Base-by-base conservation (phyloP, 2,113 vertebrate species). In the Gallinago media region DNA sequence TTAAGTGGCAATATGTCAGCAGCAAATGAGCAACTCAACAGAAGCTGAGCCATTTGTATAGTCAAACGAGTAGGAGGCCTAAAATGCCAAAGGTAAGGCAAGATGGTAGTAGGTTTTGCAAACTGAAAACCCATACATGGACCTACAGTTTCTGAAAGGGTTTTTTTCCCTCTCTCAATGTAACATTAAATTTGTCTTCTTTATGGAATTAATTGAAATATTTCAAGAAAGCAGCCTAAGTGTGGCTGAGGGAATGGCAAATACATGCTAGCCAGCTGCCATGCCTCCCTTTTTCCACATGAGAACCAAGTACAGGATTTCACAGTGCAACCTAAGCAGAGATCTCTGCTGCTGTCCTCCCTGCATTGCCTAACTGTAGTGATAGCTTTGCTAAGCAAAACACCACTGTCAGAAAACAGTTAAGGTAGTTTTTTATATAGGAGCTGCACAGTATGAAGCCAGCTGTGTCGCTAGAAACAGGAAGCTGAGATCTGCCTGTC, bases 1-100 rank as follows among this genome's bases (percentile, higher is more conserved):
- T 67, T 75, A 89, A 85, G 83, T 61, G 63, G 56, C 83, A 83
- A 47, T 42, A 74, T 52, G 85, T 92, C 86, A 92, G 70, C 59
- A 93, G 88, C 82, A 92, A 86, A 94, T 36, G 61, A 78, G 70
- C 86, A 68, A 8, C 31, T 62, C 70, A 25, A 29, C 22, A 78
- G 47, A 47, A 84, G 47, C 42, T 0, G 1, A 75, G 58, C 54
- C 40, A 63, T 94, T 77, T 94, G 68, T 59, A 38, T 36, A 88
- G 65, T 65, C 79, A 91, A 95, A 93, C 16, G 20, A 81, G 44
- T 2, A 83, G 88, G n/a, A 65, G n/a, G 38, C 42, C 44, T 63
- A 47, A 91, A 71, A 78, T 14, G 44, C 50, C 9, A 3, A 76
- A 44, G 58, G 52, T 88, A 68, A 77, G 72, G 79, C 54, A 55